Evolutionary conservation across 1,140 invertebrate species (phyloP).

Genomic region (Pseudomyrmex sp.): DNA sequence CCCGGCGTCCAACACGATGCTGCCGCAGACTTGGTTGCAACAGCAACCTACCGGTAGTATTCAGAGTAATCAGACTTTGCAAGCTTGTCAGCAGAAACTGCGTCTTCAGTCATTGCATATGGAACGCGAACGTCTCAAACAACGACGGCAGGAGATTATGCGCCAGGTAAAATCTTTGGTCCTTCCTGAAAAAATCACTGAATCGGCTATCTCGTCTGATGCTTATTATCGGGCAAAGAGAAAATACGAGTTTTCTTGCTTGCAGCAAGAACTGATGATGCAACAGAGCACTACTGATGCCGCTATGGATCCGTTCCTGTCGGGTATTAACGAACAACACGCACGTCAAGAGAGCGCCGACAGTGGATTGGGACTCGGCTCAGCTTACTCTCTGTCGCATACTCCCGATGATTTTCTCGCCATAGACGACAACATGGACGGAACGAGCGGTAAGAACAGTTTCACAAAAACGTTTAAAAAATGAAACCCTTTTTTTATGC

Average conservation of each 20-base stretch:
- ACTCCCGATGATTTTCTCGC: slow-evolving; percentile 96
- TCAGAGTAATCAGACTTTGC: slow-evolving; percentile 86
- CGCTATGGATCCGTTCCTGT: slow-evolving; percentile 92
- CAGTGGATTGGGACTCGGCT: slow-evolving; percentile 94
- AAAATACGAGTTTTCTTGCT: background rate
- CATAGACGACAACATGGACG: slow-evolving; percentile 95
- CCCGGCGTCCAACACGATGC: slow-evolving; percentile 86
- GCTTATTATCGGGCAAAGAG: too few species aligned
- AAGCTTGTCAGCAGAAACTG: slow-evolving; percentile 91
- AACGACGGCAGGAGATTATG: slow-evolving; percentile 95
- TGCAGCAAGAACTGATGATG: slow-evolving; percentile 90
- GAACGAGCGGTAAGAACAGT: slow-evolving; percentile 87
- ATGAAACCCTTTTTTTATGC: background rate
- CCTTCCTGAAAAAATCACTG: too few species aligned
- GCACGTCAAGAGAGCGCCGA: slow-evolving; percentile 96
- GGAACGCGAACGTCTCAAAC: slow-evolving; percentile 94
- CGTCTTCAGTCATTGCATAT: slow-evolving; percentile 93
- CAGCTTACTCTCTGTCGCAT: slow-evolving; percentile 94
- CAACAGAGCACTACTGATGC: slow-evolving; percentile 87
- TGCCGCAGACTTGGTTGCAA: slow-evolving; percentile 86
- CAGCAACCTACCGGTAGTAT: slow-evolving; percentile 82
- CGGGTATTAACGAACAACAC: slow-evolving; percentile 91
- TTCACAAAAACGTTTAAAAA: background rate
- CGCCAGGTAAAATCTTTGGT: slow-evolving; percentile 87
- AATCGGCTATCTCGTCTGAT: too few species aligned